Percentiles rank a stretch among this genome's conserved stretches.
Conservation (phyloP, 1,140 invertebrate species). For the Drosophila ercepeae region DNA sequence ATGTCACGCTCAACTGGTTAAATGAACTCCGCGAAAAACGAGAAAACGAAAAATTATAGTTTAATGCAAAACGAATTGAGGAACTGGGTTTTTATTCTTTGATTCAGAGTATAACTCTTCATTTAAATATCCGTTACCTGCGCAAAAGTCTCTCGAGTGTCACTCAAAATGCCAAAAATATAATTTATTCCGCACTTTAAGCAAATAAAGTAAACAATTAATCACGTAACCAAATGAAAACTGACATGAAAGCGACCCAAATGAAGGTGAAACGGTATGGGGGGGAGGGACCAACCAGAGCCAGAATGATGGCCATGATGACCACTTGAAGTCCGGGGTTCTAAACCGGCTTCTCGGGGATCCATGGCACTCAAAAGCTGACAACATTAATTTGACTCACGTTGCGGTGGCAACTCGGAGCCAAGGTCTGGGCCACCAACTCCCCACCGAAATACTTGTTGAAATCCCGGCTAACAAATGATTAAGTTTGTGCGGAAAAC, state of each 20-base stretch:
- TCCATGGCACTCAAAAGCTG: slow-evolving; percentile 26
- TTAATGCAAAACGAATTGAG: slow-evolving; percentile 15
- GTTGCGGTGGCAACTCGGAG: slow-evolving; percentile 33
- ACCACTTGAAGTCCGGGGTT: slow-evolving; percentile 45
- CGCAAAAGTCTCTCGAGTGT: slow-evolving; percentile 17
- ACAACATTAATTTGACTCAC: slow-evolving; percentile 65
- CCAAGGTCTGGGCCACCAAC: slow-evolving; percentile 13
- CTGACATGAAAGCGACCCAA: slow-evolving; percentile 45
- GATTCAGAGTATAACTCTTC: slow-evolving; percentile 1
- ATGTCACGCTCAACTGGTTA: slow-evolving; percentile 43
- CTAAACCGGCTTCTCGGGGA: slow-evolving; percentile 22
- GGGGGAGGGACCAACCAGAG: slow-evolving; percentile 3
- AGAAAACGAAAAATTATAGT: slow-evolving; percentile 13
- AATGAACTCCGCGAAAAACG: slow-evolving; percentile 4
- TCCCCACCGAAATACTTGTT: slow-evolving; percentile 7
- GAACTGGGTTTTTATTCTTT: slow-evolving; percentile 3
- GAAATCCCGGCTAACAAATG: slow-evolving; percentile 43
- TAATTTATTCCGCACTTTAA: slow-evolving; percentile 44
- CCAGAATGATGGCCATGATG: slow-evolving; percentile 46
- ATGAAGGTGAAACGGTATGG: slow-evolving; percentile 1
- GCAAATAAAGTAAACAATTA: slow-evolving; percentile 58
- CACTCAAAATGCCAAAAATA: slow-evolving; percentile 9
- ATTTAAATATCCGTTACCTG: slow-evolving; percentile 19
- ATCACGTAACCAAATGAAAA: slow-evolving; percentile 60
- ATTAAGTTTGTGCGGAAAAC: slow-evolving; percentile 31